Evolutionary conservation across 2,888 invertebrate genomes (phyloP), one percentile per base, ranked within the genome.

Genomic region (Hirudinaria manillensis): DNA sequence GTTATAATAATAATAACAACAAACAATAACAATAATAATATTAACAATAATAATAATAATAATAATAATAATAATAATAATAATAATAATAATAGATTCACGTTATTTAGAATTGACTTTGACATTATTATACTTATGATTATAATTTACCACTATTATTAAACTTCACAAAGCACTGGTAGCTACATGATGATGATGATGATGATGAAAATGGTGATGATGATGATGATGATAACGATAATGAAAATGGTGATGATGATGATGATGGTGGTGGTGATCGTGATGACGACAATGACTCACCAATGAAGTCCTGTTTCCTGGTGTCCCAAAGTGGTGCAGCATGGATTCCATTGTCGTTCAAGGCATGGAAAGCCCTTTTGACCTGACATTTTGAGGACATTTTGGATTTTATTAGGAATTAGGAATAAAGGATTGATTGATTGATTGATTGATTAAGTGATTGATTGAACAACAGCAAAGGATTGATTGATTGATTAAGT

Each of bases 291-390:
- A n/a, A 27, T 53, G 7, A 36, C 78, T 76, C 81, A 81, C 98
- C 99, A 78, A 98, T 92, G 87, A 94, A 96, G 85, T 91, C 90
- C 86, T 97, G 96, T 82, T 90, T 90, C 78, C 89, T 88, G 80
- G 93, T 93, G 87, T 99, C 96, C 98, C 98, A 99, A 80, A 99
- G 88, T 13, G 99, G 97, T 65, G 97, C 97, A 66, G 97, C 97
- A 83, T 97, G 90, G 4, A 98, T 96, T 77, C 96, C 97, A 89
- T 99, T 98, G 87, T 97, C 96, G 77, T 99, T 97, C 79, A 99
- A 90, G 65, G 99, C 99, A 87, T 95, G 99, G 88, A 99, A 99
- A 73, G 99, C 98, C 77, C 84, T 85, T 80, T 85, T 84, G 51
- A 85, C 98, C 85, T 86, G 81, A 16, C 13, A 53, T 2, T 6